Evolutionary conservation across 2,797 vertebrate genomes (phyloP).

Genomic region (Odontamblyopus rebecca): DNA sequence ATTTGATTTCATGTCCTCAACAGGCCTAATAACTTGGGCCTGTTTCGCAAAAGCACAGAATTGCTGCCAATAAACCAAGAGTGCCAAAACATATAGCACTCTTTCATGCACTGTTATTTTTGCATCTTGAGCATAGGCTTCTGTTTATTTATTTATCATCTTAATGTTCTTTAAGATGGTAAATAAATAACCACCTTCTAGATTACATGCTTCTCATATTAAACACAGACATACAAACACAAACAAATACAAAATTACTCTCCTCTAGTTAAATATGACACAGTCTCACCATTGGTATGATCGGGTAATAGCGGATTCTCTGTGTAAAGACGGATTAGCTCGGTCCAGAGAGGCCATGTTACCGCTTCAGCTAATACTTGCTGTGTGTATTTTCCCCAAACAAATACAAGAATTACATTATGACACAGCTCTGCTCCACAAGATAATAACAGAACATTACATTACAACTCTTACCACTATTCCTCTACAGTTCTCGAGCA

Average conservation of each 20-base stretch:
- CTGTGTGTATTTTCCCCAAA: conserved; percentile 7
- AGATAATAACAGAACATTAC: conserved; percentile 1
- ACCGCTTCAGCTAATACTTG: conserved; percentile 14
- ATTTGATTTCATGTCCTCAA: background rate
- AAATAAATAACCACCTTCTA: background rate
- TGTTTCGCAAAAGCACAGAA: background rate
- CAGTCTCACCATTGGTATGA: background rate
- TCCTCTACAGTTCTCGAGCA: background rate
- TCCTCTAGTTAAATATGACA: background rate
- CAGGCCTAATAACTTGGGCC: background rate
- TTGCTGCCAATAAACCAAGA: background rate
- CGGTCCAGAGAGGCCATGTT: conserved; percentile 8
- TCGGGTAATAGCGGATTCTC: background rate
- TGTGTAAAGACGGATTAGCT: background rate
- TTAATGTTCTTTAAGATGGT: too few relatives aligned
- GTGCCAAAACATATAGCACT: background rate
- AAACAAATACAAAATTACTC: background rate
- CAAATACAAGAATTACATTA: conserved; percentile 6
- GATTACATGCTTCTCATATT: background rate
- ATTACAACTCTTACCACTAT: background rate
- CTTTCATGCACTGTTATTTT: background rate
- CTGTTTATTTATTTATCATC: background rate
- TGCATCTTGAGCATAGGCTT: background rate
- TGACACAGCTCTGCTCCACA: conserved; percentile 15
- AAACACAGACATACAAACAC: background rate